A percentile compares a stretch with the other conserved stretches of the same genome.
Conservation (phyloP, 2,797 vertebrate genomes). For the Florisuga fusca region DNA sequence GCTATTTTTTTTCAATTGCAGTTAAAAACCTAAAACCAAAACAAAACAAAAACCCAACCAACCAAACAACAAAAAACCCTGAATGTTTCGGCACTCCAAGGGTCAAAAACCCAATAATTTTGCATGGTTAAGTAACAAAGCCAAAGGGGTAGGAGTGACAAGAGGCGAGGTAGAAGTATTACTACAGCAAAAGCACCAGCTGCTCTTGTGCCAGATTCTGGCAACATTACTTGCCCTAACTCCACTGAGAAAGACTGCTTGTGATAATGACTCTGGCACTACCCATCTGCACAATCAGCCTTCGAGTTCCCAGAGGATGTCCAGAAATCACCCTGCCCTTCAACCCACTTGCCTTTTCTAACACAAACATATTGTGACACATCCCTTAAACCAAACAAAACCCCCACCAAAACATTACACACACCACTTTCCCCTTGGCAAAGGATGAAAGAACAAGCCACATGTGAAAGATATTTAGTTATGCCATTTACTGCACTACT, state of each 20-base stretch:
- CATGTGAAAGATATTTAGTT: neutral
- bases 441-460: conserved; percentile 42
- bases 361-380: conserved; percentile 57
- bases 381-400: conserved; percentile 19
- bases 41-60: too few species aligned
- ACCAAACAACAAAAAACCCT: too few species aligned
- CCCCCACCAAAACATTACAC: conserved; percentile 1
- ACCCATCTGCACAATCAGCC: conserved; percentile 27
- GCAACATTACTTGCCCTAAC: conserved; percentile 2
- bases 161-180: neutral
- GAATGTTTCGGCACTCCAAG: neutral
- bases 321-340: conserved; percentile 60
- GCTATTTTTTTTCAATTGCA: neutral
- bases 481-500: neutral
- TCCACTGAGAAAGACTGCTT: neutral
- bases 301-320: conserved; percentile 23
- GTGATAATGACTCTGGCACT: neutral
- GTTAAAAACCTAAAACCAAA: too few species aligned
- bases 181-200: conserved; percentile 37
- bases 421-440: conserved; percentile 25
- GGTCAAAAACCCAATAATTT: conserved; percentile 25
- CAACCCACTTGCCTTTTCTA: conserved; percentile 56
- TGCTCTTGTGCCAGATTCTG: conserved; percentile 36
- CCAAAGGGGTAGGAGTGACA: conserved; percentile 57
- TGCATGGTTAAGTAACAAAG: conserved; percentile 55